Conservation (phyloP, 2,113 vertebrate species). For the Xiphias gladius region DNA sequence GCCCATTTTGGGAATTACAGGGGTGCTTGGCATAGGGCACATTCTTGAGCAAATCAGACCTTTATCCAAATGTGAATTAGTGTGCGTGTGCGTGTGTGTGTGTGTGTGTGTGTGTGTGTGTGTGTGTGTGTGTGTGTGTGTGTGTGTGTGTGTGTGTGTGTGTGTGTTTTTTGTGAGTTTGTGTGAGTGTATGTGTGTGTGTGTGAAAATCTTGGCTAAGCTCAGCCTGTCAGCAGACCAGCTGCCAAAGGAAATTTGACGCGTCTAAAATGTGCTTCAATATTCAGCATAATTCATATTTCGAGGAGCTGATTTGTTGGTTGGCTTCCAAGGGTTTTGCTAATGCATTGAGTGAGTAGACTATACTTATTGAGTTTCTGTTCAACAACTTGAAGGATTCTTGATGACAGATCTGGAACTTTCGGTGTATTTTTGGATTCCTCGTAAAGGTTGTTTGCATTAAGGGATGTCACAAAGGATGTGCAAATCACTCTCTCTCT, state of each 20-base stretch:
- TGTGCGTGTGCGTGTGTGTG: constrained; percentile 28
- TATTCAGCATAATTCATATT: constrained; percentile 25
- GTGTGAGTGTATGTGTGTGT: constrained; percentile 37
- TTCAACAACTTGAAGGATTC: constrained; percentile 18
- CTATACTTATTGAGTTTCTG: constrained; percentile 31
- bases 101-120: neutral
- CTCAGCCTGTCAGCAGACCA: constrained; percentile 31
- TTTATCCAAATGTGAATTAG: constrained; percentile 63
- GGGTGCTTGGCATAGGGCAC: constrained; percentile 51
- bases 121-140: constrained; percentile 29
- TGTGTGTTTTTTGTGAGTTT: no score
- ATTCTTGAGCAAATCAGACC: constrained; percentile 66
- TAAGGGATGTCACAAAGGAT: neutral
- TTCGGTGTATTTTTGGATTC: constrained; percentile 12
- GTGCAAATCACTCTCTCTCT: neutral
- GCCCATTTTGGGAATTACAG: constrained; percentile 44
- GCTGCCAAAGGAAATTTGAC: constrained; percentile 47
- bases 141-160: constrained; percentile 5
- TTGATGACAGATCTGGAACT: constrained; percentile 39
- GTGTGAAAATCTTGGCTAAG: constrained; percentile 29
- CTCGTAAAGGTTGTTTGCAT: constrained; percentile 4
- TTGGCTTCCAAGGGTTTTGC: constrained; percentile 19
- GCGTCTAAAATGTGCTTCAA: constrained; percentile 43
- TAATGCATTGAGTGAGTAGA: constrained; percentile 39
- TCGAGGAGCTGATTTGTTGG: constrained; percentile 36